Evolutionary conservation across 2,888 invertebrate species (phyloP), one percentile per base, ranked within the genome.

Genomic region (Geotrupes spiniger): DNA sequence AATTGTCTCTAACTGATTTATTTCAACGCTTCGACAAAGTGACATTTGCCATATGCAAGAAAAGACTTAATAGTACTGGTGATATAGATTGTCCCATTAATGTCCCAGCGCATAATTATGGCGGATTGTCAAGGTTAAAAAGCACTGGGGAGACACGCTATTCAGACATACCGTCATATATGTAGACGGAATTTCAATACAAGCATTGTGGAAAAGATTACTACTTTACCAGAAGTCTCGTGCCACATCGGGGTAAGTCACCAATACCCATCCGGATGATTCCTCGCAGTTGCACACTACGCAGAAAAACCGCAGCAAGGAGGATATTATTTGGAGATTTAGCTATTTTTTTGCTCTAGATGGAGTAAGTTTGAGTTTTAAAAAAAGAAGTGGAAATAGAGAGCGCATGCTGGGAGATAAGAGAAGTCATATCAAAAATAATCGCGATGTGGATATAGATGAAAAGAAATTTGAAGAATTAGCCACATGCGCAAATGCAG

Each of bases 401-500:
- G 72, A 84, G 84, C 31, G 80, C 89, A 28, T 89, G 88, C 62
- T 83, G 82, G 79, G 87, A 88, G 76, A 88, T 89, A 52, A 74
- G 87, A 52, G 80, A 82, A 63, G 79, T 81, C 2, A 72, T 82
- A 29, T 76, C 77, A 1, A 79, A 80, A 62, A 69, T 81, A 50
- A 73, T 42, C 70, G 74, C 8, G 71, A 70, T 49, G 68, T 68
- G 42, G 73, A 75, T 53, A 70, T 74, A 41, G 72, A 75, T 50
- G 69, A 69, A 40, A 61, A 63, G 1, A 45, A 60, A 28, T 71
- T 70, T 2, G 68, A 78, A 72, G 12, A 68, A 73, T 11, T 92
- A 58, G 88, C 85, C 4, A 88, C 89, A 70, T 91, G 91, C 10
- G 85, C 88, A 65, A 87, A 85, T 56, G 90, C 88, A 16, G 89